These are phyloP conservation scores for Monodelphis domestica DNA, from an alignment of 2,797 vertebrate species.

Conservation along the genomic window DNA sequence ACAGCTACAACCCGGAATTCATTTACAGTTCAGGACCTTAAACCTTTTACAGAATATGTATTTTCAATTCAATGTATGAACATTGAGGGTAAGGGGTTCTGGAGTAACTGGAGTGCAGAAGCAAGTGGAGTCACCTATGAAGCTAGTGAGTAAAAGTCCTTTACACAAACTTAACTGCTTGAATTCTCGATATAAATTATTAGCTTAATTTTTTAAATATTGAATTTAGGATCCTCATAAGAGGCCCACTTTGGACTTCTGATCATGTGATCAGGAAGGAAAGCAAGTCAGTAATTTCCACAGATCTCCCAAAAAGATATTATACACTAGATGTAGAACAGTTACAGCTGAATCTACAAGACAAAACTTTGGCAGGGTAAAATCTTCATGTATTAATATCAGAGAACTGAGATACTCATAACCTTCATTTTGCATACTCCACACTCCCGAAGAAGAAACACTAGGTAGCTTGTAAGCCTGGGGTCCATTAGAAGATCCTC, in stretches of 20 bases:
- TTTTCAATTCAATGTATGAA: conserved; percentile 90
- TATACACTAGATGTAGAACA: background rate
- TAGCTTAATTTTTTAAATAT: background rate
- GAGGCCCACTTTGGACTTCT: background rate
- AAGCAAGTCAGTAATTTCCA: background rate
- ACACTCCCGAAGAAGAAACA: background rate
- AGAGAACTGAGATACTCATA: background rate
- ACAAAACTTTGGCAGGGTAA: background rate
- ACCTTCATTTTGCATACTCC: background rate
- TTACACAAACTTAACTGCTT: background rate
- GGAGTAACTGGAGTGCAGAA: conserved; percentile 94
- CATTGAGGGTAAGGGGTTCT: conserved; percentile 81
- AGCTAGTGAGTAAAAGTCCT: conserved; percentile 86
- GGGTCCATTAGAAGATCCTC: background rate
- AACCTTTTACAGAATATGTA: conserved; percentile 88
- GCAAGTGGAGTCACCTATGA: conserved; percentile 86
- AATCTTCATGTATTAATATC: background rate
- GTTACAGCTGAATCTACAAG: background rate
- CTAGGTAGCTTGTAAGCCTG: background rate
- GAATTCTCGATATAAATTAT: background rate
- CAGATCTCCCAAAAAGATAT: background rate
- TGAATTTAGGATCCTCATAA: background rate
- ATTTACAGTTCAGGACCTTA: conserved; percentile 91
- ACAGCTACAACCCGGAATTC: conserved; percentile 83
- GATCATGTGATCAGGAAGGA: background rate